Percentiles rank a stretch among this genome's conserved stretches.
These are phyloP conservation scores for Torymus aiolomorphi DNA, from an alignment of 2,888 invertebrate genomes.

Conservation along the genomic window DNA sequence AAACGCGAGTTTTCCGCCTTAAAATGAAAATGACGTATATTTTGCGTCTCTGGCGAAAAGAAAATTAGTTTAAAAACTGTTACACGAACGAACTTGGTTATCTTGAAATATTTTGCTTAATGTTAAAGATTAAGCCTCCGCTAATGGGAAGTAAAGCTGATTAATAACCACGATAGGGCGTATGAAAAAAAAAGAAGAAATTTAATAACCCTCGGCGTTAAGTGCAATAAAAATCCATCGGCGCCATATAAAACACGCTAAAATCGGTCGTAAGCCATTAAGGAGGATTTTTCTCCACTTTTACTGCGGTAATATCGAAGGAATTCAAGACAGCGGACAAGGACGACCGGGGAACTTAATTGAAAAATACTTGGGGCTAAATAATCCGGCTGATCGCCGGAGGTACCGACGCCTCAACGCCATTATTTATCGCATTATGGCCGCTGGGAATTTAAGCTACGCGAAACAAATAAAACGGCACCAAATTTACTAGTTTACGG, in stretches of 20 bases:
- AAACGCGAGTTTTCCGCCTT: too few relatives aligned
- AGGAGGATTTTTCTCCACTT: conserved; percentile 38
- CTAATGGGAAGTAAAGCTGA: too few relatives aligned
- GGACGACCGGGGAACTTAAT: conserved; percentile 28
- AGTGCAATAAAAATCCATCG: conserved; percentile 32
- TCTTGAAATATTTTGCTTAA: too few relatives aligned
- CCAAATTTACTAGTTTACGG: too few relatives aligned
- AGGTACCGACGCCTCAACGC: not conserved
- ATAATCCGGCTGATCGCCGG: conserved; percentile 15
- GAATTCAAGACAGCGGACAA: conserved; percentile 9
- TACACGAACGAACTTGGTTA: too few relatives aligned
- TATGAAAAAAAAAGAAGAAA: conserved; percentile 1
- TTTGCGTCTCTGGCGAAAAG: too few relatives aligned
- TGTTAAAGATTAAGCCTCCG: too few relatives aligned
- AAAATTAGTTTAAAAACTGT: too few relatives aligned
- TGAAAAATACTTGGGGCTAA: conserved; percentile 48
- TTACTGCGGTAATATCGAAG: conserved; percentile 44
- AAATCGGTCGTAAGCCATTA: conserved; percentile 28
- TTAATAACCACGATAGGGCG: not conserved
- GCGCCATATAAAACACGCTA: conserved; percentile 17
- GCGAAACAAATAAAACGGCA: not conserved
- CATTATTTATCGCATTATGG: conserved; percentile 23
- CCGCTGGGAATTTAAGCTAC: not conserved
- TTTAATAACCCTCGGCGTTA: conserved; percentile 18
- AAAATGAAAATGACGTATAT: too few relatives aligned